These are phyloP conservation scores for Egretta garzetta DNA, from an alignment of 2,113 vertebrate species.

Conservation along the genomic window DNA sequence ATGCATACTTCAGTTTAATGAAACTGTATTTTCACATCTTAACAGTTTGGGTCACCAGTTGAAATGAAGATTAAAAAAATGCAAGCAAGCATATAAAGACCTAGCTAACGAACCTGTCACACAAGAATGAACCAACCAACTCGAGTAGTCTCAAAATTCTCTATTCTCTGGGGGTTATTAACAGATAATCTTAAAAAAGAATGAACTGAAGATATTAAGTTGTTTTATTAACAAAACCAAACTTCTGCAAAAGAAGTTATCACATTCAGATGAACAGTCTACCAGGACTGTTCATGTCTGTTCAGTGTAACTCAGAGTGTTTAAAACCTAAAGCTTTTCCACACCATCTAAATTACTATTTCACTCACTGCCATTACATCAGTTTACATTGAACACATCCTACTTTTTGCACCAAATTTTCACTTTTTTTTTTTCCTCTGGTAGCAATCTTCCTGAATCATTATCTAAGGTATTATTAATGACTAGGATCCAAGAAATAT, in stretches of 20 bases:
- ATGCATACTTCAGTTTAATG: not conserved
- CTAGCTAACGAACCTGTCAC: not conserved
- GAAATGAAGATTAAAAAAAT: constrained; percentile 12
- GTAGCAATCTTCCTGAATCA: not conserved
- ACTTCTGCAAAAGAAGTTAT: not conserved
- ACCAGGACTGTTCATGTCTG: not conserved
- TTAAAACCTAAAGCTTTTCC: not conserved
- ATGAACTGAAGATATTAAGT: not conserved
- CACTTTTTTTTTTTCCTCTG: not conserved
- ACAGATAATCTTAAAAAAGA: not conserved
- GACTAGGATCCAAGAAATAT: not conserved
- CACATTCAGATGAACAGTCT: not conserved
- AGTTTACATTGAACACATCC: not conserved
- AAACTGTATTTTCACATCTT: constrained; percentile 29
- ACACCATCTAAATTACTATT: not conserved
- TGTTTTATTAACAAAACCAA: not conserved
- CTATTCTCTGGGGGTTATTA: not conserved
- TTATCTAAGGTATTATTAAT: not conserved
- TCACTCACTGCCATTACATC: not conserved
- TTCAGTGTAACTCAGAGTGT: not conserved
- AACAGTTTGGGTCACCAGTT: not conserved
- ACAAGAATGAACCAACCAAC: not conserved
- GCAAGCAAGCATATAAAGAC: not conserved
- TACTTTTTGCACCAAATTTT: not conserved
- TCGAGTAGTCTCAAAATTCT: not conserved